These are phyloP conservation scores for Hyposoter didymator DNA, from an alignment of 2,888 invertebrate genomes.

Conservation along the genomic window DNA sequence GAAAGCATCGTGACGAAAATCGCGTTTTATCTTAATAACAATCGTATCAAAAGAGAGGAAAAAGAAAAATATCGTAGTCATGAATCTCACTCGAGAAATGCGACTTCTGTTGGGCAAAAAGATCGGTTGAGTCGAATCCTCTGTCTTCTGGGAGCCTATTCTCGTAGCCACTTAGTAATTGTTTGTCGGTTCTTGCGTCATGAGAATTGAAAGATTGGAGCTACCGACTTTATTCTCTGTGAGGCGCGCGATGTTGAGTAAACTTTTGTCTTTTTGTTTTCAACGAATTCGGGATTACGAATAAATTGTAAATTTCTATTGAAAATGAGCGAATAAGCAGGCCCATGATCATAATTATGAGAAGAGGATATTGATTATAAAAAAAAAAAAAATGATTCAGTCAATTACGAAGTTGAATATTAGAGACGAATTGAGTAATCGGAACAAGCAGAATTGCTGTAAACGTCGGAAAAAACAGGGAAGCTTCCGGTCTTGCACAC, in stretches of 20 bases:
- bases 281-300: background rate
- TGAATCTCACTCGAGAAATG: conserved; percentile 27
- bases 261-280: background rate
- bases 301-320: background rate
- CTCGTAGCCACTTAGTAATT: conserved; percentile 47
- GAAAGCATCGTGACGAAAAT: conserved; percentile 18
- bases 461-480: conserved; percentile 15
- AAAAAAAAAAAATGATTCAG: background rate
- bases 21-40: conserved; percentile 51
- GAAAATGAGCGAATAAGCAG: background rate
- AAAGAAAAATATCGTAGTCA: background rate
- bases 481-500: no score
- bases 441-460: background rate
- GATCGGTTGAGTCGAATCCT: conserved; percentile 18
- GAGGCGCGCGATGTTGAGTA: background rate
- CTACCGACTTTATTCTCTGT: background rate
- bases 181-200: conserved; percentile 44
- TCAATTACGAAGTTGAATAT: background rate
- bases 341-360: no score
- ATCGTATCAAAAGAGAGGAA: conserved; percentile 2
- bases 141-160: conserved; percentile 11
- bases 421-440: background rate
- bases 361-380: no score
- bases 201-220: background rate
- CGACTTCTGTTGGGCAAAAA: conserved; percentile 4